phyloP scores from a whole-genome alignment of 2,113 vertebrate species.

The Eulemur rufifrons region DNA sequence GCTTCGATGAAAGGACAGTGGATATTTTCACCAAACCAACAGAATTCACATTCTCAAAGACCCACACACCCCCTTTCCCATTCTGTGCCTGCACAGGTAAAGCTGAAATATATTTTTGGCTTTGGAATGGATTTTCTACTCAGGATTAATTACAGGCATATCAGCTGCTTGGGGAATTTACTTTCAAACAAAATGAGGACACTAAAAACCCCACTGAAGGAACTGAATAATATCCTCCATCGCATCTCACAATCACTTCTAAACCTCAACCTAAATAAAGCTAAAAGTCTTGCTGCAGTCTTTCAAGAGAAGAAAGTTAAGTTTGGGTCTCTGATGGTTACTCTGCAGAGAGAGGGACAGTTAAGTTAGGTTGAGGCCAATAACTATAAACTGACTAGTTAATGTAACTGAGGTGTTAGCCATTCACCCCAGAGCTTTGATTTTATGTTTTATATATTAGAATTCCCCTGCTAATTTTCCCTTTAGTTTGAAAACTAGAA shows the following conservation, averaged over 20 bases:
- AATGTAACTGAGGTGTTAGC: background rate
- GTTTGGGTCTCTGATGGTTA: background rate
- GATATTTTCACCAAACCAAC: background rate
- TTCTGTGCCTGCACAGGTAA: slow-evolving; percentile 4
- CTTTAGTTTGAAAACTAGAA: background rate
- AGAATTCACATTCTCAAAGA: background rate
- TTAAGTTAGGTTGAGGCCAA: background rate
- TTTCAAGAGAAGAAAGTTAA: background rate
- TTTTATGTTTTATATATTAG: background rate
- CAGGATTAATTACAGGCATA: slow-evolving; percentile 57
- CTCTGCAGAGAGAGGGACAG: background rate
- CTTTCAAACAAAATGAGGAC: slow-evolving; percentile 62
- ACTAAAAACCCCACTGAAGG: slow-evolving; percentile 31
- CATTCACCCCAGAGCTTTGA: background rate
- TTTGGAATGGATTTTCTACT: slow-evolving; percentile 46
- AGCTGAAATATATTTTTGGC: background rate
- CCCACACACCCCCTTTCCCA: background rate
- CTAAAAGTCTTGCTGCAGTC: background rate
- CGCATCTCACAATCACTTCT: background rate
- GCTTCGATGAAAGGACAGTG: background rate
- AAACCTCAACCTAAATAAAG: background rate
- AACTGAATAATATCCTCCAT: slow-evolving; percentile 11
- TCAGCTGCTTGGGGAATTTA: slow-evolving; percentile 42
- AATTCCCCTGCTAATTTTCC: background rate
- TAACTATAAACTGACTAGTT: background rate